These are phyloP conservation scores for Oreonectes daqikongensis DNA, from an alignment of 2,797 vertebrate species.

Conservation along the genomic window DNA sequence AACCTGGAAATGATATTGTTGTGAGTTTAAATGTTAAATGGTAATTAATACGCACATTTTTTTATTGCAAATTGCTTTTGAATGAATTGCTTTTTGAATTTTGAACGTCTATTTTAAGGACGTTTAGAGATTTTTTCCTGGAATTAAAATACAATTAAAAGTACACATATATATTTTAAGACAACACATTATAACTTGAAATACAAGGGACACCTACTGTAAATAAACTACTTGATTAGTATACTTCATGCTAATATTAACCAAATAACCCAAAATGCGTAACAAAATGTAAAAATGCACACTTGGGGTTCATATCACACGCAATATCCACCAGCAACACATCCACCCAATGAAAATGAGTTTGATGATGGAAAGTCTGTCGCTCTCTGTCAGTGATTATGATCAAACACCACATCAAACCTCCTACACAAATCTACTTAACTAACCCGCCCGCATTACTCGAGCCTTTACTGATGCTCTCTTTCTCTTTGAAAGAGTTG, in stretches of 20 bases:
- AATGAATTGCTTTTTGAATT: too few relatives aligned
- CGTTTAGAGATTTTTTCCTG: background rate
- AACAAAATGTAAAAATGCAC: background rate
- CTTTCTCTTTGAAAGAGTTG: background rate
- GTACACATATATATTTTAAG: too few relatives aligned
- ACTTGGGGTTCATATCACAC: too few relatives aligned
- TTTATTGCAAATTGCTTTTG: too few relatives aligned
- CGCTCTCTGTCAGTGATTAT: background rate
- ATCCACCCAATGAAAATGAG: background rate
- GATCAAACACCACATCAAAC: conserved; percentile 21
- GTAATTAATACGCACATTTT: too few relatives aligned
- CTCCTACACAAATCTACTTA: conserved; percentile 15
- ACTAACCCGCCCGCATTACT: background rate
- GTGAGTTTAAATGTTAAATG: background rate
- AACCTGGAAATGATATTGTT: background rate
- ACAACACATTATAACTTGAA: background rate
- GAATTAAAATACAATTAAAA: background rate
- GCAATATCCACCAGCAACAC: background rate
- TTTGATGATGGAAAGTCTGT: conserved; percentile 12
- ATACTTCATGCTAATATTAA: conserved; percentile 4
- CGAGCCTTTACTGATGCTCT: background rate
- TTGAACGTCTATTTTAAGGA: background rate
- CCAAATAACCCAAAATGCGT: background rate
- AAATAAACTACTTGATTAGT: background rate
- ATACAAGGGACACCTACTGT: background rate